Evolutionary conservation across 2,113 vertebrate species (phyloP).

Genomic region (Perca fluviatilis): DNA sequence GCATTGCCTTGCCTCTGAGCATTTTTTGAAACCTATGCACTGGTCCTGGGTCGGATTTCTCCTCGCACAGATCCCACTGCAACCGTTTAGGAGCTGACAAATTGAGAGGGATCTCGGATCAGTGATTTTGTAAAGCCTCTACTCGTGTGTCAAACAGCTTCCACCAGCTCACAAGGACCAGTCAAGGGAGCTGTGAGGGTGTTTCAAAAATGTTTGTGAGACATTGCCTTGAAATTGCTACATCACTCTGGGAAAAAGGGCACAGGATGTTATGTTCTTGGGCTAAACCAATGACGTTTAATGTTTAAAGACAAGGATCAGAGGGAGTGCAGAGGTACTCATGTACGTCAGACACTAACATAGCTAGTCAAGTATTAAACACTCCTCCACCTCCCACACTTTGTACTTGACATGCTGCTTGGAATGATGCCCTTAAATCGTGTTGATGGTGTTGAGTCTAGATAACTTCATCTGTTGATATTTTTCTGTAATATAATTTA

Average conservation of each 20-base stretch:
- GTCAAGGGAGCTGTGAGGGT: conserved; percentile 43
- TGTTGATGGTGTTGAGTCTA: conserved; percentile 9
- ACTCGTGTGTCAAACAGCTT: conserved; percentile 44
- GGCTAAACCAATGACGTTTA: conserved; percentile 17
- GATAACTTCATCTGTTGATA: conserved; percentile 15
- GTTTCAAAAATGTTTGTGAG: conserved; percentile 39
- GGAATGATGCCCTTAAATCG: conserved; percentile 32
- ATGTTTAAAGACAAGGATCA: conserved; percentile 55
- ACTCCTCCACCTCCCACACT: conserved; percentile 26
- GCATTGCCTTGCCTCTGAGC: conserved; percentile 30
- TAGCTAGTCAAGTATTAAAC: conserved; percentile 39
- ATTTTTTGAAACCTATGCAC: conserved; percentile 42
- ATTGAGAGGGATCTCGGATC: conserved; percentile 57
- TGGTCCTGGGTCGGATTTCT: conserved; percentile 53
- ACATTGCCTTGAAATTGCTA: conserved; percentile 42
- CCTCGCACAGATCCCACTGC: conserved; percentile 39
- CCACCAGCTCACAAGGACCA: conserved; percentile 34
- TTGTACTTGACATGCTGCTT: conserved; percentile 33
- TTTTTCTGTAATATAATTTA: not conserved
- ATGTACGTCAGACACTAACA: conserved; percentile 34
- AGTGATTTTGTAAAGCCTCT: conserved; percentile 58
- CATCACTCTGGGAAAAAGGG: conserved; percentile 33
- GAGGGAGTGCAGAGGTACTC: conserved; percentile 44
- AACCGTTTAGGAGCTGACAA: conserved; percentile 65
- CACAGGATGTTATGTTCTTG: conserved; percentile 40